Conservation (phyloP, 2,113 vertebrate genomes). For the Bos indicus region DNA sequence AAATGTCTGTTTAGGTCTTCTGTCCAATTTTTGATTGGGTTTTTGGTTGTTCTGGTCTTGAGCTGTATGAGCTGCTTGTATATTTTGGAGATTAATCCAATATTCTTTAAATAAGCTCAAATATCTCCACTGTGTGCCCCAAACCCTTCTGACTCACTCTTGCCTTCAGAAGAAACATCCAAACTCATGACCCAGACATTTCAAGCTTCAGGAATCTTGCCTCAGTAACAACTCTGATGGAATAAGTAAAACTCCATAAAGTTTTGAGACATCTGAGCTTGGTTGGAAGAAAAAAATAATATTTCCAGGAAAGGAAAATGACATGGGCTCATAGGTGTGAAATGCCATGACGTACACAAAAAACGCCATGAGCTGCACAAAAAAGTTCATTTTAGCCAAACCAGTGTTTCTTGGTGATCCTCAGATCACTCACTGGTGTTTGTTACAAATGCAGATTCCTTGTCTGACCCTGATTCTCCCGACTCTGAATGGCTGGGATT, state of each 20-base stretch:
- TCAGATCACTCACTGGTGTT: neutral
- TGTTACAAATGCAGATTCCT: neutral
- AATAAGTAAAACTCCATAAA: neutral
- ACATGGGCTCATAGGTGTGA: neutral
- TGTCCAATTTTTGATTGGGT: neutral
- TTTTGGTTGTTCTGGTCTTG: neutral
- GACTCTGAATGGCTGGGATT: neutral
- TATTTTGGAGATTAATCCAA: neutral
- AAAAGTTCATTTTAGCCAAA: neutral
- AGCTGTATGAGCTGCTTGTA: neutral
- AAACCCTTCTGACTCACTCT: neutral
- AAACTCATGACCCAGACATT: neutral
- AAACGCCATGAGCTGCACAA: neutral
- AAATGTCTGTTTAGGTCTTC: neutral
- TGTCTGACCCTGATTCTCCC: neutral
- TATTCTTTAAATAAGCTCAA: neutral
- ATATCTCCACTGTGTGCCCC: neutral
- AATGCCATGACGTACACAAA: neutral
- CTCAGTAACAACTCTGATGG: neutral
- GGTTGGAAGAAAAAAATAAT: neutral
- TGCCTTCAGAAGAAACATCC: neutral
- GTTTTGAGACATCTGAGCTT: neutral
- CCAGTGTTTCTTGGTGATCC: neutral
- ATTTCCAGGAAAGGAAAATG: neutral
- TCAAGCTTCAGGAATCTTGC: neutral